Conservation (phyloP, 2,888 invertebrate genomes). For the Oxyteleia sp. region DNA sequence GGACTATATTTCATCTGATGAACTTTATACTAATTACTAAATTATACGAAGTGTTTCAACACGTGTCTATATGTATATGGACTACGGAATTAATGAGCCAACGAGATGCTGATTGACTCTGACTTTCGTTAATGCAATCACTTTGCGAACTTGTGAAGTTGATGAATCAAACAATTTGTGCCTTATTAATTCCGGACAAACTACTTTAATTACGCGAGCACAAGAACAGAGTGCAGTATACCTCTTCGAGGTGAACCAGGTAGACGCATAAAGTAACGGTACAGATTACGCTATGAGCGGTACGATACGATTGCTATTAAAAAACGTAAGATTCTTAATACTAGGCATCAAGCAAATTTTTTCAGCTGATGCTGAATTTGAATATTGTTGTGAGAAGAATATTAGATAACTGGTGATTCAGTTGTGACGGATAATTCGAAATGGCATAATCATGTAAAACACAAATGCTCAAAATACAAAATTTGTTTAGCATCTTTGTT, state of each 20-base stretch:
- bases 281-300: constrained; percentile 21
- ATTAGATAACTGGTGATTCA: constrained; percentile 31
- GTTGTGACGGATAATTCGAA: constrained; percentile 19
- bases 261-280: constrained; percentile 61
- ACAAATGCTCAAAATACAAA: constrained; percentile 17
- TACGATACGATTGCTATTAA: constrained; percentile 17
- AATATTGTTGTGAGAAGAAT: background rate
- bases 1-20: no score
- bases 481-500: no score
- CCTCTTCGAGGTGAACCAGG: constrained; percentile 65
- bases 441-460: constrained; percentile 23
- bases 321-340: constrained; percentile 2
- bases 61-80: no score
- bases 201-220: constrained; percentile 48
- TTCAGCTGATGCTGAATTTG: constrained; percentile 4
- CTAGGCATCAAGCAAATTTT: constrained; percentile 12
- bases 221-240: constrained; percentile 56
- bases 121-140: constrained; percentile 20
- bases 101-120: no score
- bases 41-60: no score
- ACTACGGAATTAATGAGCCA: no score
- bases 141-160: constrained; percentile 13
- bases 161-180: constrained; percentile 36
- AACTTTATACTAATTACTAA: no score
- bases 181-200: constrained; percentile 39